Evolutionary conservation across 30 jellyfish, hydroid and myxozoan genomes (phyloP).

Genomic region (Aurelia coerulea): DNA sequence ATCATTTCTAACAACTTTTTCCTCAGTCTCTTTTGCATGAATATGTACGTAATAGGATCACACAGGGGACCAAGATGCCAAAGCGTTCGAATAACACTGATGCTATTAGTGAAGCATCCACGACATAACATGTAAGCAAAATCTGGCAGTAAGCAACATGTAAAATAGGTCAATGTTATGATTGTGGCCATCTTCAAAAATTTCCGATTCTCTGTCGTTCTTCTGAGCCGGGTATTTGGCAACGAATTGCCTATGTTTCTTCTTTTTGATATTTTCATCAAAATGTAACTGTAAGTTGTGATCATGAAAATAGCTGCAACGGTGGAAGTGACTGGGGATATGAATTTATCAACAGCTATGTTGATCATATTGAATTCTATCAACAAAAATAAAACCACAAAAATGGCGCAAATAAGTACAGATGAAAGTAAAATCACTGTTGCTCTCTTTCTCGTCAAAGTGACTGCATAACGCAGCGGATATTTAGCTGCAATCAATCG

Average conservation of each 20-base stretch:
- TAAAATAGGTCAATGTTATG: not conserved
- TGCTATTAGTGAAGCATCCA: not conserved
- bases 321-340: not conserved
- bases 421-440: not conserved
- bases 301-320: not conserved
- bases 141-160: not conserved
- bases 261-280: not conserved
- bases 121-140: not conserved
- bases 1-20: too few relatives aligned
- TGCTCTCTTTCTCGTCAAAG: not conserved
- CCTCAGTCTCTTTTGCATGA: slow-evolving; percentile 1
- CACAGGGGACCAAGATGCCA: not conserved
- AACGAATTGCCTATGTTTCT: not conserved
- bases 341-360: not conserved
- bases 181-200: not conserved
- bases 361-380: not conserved
- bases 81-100: not conserved
- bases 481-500: not conserved
- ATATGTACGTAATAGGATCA: not conserved
- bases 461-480: not conserved
- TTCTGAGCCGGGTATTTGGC: not conserved
- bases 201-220: not conserved
- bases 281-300: not conserved
- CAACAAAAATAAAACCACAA: not conserved
- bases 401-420: not conserved